Evolutionary conservation across 2,888 invertebrate genomes (phyloP).

Genomic region (Fabriciana adippe): DNA sequence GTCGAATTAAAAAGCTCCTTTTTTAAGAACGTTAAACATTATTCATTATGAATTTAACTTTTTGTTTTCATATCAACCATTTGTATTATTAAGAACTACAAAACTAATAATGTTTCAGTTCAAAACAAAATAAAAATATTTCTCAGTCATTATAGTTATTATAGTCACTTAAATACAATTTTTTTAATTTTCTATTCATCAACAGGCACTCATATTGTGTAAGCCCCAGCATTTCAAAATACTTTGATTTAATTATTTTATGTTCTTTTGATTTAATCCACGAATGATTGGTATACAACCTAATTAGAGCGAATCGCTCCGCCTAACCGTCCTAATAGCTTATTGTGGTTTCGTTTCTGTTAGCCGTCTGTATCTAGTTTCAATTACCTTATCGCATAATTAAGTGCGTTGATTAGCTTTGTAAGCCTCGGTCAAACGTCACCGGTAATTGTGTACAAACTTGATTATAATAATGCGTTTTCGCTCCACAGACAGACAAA

Average conservation of each 20-base stretch:
- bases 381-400: constrained; percentile 44
- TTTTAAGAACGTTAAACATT: too few species aligned
- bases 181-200: too few species aligned
- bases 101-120: too few species aligned
- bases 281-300: constrained; percentile 13
- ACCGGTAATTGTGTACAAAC: constrained; percentile 46
- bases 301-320: constrained; percentile 14
- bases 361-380: constrained; percentile 31
- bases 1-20: too few species aligned
- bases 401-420: constrained; percentile 47
- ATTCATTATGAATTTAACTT: too few species aligned
- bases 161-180: too few species aligned
- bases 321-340: constrained; percentile 22
- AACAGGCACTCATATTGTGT: too few species aligned
- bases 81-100: too few species aligned
- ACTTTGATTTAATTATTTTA: constrained; percentile 17
- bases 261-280: constrained; percentile 19
- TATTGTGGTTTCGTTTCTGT: constrained; percentile 35
- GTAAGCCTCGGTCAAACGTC: constrained; percentile 49
- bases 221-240: neutral
- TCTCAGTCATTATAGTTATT: too few species aligned
- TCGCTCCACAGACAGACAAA: too few species aligned
- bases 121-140: too few species aligned
- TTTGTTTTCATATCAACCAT: too few species aligned
- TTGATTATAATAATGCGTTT: constrained; percentile 24